Evolutionary conservation across 2,113 vertebrate genomes (phyloP).

Genomic region (Serinus canaria): DNA sequence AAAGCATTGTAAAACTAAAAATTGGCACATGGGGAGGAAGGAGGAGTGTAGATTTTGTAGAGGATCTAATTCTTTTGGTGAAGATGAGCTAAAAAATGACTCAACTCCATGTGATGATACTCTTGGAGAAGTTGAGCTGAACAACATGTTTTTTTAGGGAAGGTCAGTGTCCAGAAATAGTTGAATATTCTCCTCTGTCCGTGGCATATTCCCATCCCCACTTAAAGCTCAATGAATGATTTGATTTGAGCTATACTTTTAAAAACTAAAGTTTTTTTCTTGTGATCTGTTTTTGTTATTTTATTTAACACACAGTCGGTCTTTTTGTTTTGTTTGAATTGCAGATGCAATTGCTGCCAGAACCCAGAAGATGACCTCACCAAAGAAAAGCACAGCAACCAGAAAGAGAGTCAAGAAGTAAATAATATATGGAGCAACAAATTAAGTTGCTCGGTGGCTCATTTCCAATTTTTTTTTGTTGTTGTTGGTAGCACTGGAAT

Average conservation of each 20-base stretch:
- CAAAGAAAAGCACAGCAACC: conserved; percentile 46
- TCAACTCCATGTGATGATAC: not conserved
- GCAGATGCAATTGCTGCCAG: conserved; percentile 22
- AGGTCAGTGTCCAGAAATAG: not conserved
- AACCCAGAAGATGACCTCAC: conserved; percentile 2
- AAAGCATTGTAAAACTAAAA: not conserved
- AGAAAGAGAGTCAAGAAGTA: conserved; percentile 70
- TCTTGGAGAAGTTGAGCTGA: not conserved
- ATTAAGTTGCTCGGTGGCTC: not conserved
- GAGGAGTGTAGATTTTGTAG: not conserved
- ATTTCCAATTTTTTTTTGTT: not conserved
- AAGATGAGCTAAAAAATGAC: not conserved
- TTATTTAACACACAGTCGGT: not conserved
- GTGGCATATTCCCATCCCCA: rapidly evolving
- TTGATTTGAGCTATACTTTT: not conserved
- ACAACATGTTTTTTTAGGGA: not conserved
- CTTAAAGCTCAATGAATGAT: not conserved
- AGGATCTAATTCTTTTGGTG: not conserved
- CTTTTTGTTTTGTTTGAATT: not conserved
- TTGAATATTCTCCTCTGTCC: not conserved
- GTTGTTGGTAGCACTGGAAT: not conserved
- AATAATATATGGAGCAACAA: not conserved
- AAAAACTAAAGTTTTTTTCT: not conserved
- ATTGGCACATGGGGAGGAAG: not conserved
- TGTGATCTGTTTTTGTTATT: not conserved